Evolutionary conservation across 2,113 vertebrate species (phyloP).

Genomic region (Mixornis gularis): DNA sequence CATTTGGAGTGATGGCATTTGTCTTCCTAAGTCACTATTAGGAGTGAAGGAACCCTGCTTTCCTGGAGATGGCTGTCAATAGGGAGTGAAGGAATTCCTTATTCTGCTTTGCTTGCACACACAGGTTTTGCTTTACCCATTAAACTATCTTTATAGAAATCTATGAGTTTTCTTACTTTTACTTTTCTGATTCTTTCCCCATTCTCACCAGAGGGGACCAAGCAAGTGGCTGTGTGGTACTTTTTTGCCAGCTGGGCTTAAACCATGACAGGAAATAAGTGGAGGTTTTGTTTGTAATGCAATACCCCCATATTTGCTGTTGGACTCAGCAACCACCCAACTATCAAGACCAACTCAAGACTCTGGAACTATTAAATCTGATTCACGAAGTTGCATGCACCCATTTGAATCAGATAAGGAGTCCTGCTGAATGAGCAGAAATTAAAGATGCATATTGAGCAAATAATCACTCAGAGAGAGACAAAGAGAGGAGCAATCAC

Average conservation of each 20-base stretch:
- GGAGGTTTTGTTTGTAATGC: not conserved
- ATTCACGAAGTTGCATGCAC: not conserved
- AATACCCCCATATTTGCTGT: not conserved
- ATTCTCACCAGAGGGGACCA: not conserved
- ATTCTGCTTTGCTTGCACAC: not conserved
- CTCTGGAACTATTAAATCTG: not conserved
- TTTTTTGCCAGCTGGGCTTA: not conserved
- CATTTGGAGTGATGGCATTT: not conserved
- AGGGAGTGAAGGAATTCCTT: not conserved
- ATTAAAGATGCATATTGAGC: not conserved
- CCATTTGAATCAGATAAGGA: not conserved
- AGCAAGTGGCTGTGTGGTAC: not conserved
- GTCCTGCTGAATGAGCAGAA: not conserved
- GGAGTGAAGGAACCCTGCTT: not conserved
- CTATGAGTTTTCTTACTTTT: not conserved
- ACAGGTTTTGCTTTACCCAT: not conserved
- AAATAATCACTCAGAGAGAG: not conserved
- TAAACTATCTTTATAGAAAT: not conserved
- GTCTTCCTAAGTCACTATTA: not conserved
- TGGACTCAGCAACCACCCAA: not conserved
- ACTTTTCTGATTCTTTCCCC: not conserved
- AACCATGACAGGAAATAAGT: not conserved
- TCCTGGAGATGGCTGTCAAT: not conserved
- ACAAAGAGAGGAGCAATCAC: not conserved
- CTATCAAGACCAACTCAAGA: not conserved